Evolutionary conservation across 2,888 invertebrate genomes (phyloP).

Genomic region (Sesia bembeciformis): DNA sequence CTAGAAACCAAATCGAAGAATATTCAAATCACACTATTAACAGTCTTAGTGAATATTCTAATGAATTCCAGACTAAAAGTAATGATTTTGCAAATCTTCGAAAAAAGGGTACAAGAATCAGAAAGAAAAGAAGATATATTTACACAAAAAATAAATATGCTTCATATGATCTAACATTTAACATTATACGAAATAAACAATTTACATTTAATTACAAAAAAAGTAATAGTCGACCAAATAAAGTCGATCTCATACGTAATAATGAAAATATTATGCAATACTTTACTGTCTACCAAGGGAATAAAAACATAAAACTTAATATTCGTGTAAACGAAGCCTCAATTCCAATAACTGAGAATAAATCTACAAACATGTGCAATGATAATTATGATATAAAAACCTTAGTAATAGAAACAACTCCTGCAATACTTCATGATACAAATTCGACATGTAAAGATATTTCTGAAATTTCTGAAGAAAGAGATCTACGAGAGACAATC

Average conservation of each 20-base stretch:
- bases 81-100: conserved; percentile 5
- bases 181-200: conserved; percentile 19
- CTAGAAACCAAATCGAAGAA: too few species aligned
- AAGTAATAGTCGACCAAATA: conserved; percentile 12
- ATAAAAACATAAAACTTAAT: conserved; percentile 38
- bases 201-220: conserved; percentile 24
- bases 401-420: too few species aligned
- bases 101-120: conserved; percentile 6
- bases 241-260: conserved; percentile 21
- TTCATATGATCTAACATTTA: conserved; percentile 4
- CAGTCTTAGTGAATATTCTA: too few species aligned
- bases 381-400: too few species aligned
- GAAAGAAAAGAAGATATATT: neutral
- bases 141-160: neutral
- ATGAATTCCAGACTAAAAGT: neutral
- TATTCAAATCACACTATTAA: too few species aligned
- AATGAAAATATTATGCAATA: conserved; percentile 33
- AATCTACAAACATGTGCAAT: neutral
- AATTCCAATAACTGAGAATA: neutral
- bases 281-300: conserved; percentile 24
- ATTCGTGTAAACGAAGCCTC: conserved; percentile 31
- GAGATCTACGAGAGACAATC: too few species aligned
- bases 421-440: too few species aligned
- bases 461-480: too few species aligned
- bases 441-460: too few species aligned